Percentiles rank a stretch among this genome's conserved stretches.
These are phyloP conservation scores for Cryptophagus acutangulus DNA, from an alignment of 2,888 invertebrate genomes.

Conservation along the genomic window DNA sequence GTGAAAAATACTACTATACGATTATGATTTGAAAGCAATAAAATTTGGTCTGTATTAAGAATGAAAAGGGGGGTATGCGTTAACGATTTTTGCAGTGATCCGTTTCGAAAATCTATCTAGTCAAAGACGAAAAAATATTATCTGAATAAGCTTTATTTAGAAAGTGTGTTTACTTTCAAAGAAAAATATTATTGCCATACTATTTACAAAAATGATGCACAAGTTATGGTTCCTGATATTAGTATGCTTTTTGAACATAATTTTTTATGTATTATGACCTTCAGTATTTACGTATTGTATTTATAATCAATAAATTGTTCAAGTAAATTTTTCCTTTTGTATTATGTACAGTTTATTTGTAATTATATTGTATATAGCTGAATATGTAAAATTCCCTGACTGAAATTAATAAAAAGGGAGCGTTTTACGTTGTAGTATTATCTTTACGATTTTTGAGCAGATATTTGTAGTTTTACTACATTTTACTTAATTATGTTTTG, in stretches of 20 bases:
- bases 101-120: constrained; percentile 26
- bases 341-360: constrained; percentile 35
- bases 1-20: too few relatives aligned
- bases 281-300: too few relatives aligned
- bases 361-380: constrained; percentile 38
- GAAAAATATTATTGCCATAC: constrained; percentile 10
- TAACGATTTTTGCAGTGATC: constrained; percentile 46
- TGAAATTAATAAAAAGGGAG: constrained; percentile 5
- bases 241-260: constrained; percentile 18
- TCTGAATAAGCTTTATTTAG: constrained; percentile 35
- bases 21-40: too few relatives aligned
- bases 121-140: constrained; percentile 26
- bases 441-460: constrained; percentile 12
- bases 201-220: constrained; percentile 25
- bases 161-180: constrained; percentile 8
- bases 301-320: too few relatives aligned
- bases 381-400: constrained; percentile 12
- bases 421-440: too few relatives aligned
- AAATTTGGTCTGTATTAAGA: constrained; percentile 11
- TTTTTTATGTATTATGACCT: too few relatives aligned
- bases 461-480: constrained; percentile 8
- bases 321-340: constrained; percentile 13
- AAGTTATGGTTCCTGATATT: constrained; percentile 32
- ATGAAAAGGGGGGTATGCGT: constrained; percentile 12
- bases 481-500: neutral